These are phyloP conservation scores for Crioceris asparagi DNA, from an alignment of 2,888 invertebrate species.

Conservation along the genomic window DNA sequence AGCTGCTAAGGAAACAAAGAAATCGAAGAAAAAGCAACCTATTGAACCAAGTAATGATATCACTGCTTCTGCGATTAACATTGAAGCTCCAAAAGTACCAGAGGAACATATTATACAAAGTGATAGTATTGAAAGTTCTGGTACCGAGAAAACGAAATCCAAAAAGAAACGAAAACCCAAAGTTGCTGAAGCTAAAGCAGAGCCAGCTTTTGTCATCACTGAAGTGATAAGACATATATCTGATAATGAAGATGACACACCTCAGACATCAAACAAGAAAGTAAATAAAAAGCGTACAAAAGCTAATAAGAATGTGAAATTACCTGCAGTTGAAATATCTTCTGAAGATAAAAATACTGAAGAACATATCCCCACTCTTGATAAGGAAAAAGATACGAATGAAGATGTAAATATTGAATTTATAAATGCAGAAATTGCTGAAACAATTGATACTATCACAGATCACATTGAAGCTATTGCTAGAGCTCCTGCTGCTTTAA, in stretches of 20 bases:
- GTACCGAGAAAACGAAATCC: slow-evolving; percentile 8
- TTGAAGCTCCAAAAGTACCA: no score
- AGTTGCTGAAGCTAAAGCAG: slow-evolving; percentile 10
- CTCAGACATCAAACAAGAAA: background rate
- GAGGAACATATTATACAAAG: no score
- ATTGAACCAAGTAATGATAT: no score
- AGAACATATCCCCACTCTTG: no score
- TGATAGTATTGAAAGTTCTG: no score
- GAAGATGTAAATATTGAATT: background rate
- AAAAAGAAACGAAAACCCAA: slow-evolving; percentile 12
- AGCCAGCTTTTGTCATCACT: slow-evolving; percentile 15
- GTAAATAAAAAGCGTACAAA: no score
- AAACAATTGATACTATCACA: background rate
- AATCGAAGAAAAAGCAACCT: no score
- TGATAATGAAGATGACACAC: slow-evolving; percentile 6
- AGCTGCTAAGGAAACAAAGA: no score
- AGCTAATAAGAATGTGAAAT: no score
- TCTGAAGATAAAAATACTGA: no score
- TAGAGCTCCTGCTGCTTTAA: background rate
- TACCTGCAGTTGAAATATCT: no score
- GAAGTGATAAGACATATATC: slow-evolving; percentile 13
- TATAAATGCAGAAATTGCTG: background rate
- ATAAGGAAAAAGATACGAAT: background rate
- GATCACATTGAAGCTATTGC: background rate
- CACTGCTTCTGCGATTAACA: no score